Percentiles rank a stretch among this genome's conserved stretches.
Evolutionary conservation across 2,888 invertebrate genomes (phyloP).

Genomic region (Scaptomyza cyrtandrae): DNA sequence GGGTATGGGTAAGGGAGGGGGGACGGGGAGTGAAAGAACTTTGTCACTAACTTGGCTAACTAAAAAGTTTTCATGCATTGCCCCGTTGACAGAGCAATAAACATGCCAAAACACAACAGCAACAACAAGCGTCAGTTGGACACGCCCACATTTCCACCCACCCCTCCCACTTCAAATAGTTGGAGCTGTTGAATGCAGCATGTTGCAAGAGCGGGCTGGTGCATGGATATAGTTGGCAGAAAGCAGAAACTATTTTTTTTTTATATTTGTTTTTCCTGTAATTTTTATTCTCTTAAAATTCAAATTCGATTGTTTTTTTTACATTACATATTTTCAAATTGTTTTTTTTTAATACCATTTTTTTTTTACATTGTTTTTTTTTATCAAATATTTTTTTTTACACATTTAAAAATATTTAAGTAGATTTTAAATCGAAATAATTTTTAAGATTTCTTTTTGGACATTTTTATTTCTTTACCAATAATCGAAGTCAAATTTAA

Average conservation of each 20-base stretch:
- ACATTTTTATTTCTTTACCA: too few species aligned
- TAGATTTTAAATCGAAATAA: too few species aligned
- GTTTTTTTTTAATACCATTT: too few species aligned
- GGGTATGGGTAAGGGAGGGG: neutral
- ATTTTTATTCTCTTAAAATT: neutral
- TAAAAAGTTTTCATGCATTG: constrained; percentile 80
- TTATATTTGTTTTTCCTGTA: neutral
- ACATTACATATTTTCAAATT: too few species aligned
- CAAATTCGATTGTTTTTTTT: too few species aligned
- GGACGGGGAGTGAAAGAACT: neutral
- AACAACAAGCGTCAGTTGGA: constrained; percentile 75
- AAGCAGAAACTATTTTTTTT: constrained; percentile 33
- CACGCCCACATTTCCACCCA: constrained; percentile 54
- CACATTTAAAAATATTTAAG: too few species aligned
- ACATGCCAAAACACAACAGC: constrained; percentile 70
- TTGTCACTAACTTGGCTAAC: constrained; percentile 75
- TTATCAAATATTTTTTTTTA: constrained; percentile 2
- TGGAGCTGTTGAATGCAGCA: constrained; percentile 20
- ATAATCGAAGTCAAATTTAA: too few species aligned
- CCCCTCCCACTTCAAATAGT: neutral
- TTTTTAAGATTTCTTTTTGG: too few species aligned
- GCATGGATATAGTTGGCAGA: constrained; percentile 22
- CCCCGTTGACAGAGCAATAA: constrained; percentile 80
- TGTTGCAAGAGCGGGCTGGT: neutral
- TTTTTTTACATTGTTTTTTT: constrained; percentile 15